These are phyloP conservation scores for Pseudochirops corinnae DNA, from an alignment of 2,797 vertebrate genomes.

Conservation along the genomic window DNA sequence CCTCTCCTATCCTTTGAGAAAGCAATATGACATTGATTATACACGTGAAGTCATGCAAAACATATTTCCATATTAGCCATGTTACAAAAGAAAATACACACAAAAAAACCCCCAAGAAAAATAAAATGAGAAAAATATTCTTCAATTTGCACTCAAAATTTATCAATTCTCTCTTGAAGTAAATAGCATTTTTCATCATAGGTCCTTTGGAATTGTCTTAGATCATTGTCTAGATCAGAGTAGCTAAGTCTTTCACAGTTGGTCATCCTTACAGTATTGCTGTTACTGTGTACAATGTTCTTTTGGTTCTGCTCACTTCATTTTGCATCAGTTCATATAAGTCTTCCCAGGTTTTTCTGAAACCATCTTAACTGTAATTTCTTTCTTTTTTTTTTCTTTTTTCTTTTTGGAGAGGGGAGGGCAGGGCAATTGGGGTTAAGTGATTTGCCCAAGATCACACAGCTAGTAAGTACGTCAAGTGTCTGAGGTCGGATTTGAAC, in stretches of 20 bases:
- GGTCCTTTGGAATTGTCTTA: neutral
- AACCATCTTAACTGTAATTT: neutral
- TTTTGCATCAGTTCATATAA: neutral
- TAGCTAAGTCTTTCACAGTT: neutral
- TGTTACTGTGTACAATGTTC: too few species aligned
- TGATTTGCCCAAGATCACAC: too few species aligned
- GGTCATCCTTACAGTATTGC: neutral
- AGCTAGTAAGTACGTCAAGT: too few species aligned
- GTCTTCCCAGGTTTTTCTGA: neutral
- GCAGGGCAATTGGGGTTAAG: too few species aligned
- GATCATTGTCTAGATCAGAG: neutral
- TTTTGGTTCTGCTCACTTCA: neutral
- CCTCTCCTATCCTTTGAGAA: neutral
- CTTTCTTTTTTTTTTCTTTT: too few species aligned
- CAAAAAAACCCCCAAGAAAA: neutral
- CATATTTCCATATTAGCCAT: neutral
- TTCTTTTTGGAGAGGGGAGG: too few species aligned
- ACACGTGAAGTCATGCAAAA: neutral
- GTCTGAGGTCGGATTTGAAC: too few species aligned
- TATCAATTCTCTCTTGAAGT: neutral
- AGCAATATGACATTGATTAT: neutral
- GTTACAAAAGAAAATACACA: neutral
- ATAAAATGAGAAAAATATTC: neutral
- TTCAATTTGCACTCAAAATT: neutral
- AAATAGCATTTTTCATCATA: neutral